Base-by-base conservation (phyloP, 2,888 invertebrate species). In the Polyommatus iphigenia region DNA sequence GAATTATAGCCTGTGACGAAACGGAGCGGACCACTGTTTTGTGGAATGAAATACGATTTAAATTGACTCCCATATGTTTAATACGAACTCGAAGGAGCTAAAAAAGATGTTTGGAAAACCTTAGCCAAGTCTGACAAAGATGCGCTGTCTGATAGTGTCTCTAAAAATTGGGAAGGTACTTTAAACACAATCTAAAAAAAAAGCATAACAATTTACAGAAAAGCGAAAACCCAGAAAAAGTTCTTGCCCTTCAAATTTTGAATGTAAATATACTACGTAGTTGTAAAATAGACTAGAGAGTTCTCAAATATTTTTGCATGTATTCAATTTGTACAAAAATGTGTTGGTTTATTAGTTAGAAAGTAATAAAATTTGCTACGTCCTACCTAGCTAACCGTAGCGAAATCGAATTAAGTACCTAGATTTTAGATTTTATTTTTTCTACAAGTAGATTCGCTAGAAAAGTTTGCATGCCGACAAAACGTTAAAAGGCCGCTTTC, bases 1-100 rank as follows among this genome's bases (percentile, higher is more conserved):
- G 83, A 83, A 83, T 83, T 83, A 84, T 82, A 80, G 83, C 83
- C 85, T 87, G 87, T 87, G 83, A 83, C 83, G 84, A 84, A 84
- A 82, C 76, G 79, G 79, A 78, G 78, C 79, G 80, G 80, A 46
- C 73, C 73, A 73, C 73, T 73, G 73, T 76, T 71, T 54, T 73
- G 75, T 75, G 54, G 46, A 24, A 75, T 75, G 50, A 7, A 75
- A 50, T 75, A 75, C 73, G 46, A 46, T 75, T 50, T 75, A 75
- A 50, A 75, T 75, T 75, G 50, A 72, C 41, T 36, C 72, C n/a
- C 41, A 72, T 72, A 41, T 41, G 72, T 41, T 72, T 72, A 36
- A 71, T 32, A 41, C 72, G 18, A 72, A n/a, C n/a, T 46, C 10
- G 41, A 7, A 13, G 6, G n/a, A 36, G 36, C 41, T 54, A 10